Percentiles rank a stretch among this genome's conserved stretches.
Conservation (phyloP, 1,140 invertebrate genomes). For the Tribolium madens region DNA sequence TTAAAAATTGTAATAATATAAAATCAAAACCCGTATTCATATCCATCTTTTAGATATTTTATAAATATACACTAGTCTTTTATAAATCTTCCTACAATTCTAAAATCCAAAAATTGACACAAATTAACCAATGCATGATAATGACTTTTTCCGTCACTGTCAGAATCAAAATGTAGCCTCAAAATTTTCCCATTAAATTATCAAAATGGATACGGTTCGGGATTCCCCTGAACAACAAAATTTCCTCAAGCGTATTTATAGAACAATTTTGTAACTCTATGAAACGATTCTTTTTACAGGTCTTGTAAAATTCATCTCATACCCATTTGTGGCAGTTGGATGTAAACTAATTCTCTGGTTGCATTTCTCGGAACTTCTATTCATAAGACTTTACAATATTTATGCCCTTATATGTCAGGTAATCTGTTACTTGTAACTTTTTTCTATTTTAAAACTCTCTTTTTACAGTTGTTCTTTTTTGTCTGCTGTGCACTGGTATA, state of each 20-base stretch:
- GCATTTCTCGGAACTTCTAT: constrained; percentile 58
- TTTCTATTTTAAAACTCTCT: not conserved
- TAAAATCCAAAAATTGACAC: not conserved
- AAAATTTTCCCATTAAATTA: not conserved
- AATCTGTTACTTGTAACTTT: constrained; percentile 4
- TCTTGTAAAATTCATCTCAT: constrained; percentile 45
- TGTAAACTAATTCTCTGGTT: constrained; percentile 52
- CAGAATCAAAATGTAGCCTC: not conserved
- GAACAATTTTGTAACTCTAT: not conserved
- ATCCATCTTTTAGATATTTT: too few relatives aligned
- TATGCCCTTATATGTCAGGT: constrained; percentile 60
- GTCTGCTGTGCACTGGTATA: constrained; percentile 57
- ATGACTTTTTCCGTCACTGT: not conserved
- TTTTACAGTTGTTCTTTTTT: constrained; percentile 61
- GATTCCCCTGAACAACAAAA: not conserved
- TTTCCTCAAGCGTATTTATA: not conserved
- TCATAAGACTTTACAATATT: constrained; percentile 58
- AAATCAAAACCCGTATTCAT: too few relatives aligned
- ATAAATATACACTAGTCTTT: too few relatives aligned
- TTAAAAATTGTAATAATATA: too few relatives aligned
- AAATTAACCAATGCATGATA: not conserved
- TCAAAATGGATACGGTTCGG: not conserved
- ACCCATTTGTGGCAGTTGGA: constrained; percentile 39
- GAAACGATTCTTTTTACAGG: constrained; percentile 49
- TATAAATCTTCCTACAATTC: too few relatives aligned